phyloP scores from a whole-genome alignment of 2,797 vertebrate genomes.

The Melanitta fusca region DNA sequence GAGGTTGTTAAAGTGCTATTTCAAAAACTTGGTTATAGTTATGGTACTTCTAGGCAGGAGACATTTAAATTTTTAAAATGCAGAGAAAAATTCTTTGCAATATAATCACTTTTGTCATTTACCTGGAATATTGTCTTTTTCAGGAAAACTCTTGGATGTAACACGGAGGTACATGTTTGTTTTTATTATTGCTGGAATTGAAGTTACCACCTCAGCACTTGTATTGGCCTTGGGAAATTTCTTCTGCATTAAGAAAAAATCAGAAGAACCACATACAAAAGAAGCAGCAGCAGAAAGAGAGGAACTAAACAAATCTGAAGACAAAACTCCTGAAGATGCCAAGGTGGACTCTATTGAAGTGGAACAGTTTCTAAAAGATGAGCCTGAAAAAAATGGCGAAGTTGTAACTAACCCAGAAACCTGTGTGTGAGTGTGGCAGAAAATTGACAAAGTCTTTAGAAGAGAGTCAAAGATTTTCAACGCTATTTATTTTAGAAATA shows the following conservation, averaged over 20 bases:
- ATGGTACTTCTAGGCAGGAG: not conserved
- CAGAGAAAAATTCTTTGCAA: not conserved
- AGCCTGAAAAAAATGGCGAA: slow-evolving; percentile 79
- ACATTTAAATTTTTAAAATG: not conserved
- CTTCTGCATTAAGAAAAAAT: slow-evolving; percentile 84
- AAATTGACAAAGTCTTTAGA: not conserved
- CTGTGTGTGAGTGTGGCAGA: slow-evolving; percentile 74
- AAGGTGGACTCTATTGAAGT: slow-evolving; percentile 76
- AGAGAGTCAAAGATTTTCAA: slow-evolving; percentile 42
- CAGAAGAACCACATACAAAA: slow-evolving; percentile 67
- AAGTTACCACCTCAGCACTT: slow-evolving; percentile 87
- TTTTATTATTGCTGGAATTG: slow-evolving; percentile 90
- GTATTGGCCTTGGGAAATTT: slow-evolving; percentile 87
- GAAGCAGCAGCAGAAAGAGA: slow-evolving; percentile 77
- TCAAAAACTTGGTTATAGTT: not conserved
- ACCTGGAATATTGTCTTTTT: slow-evolving; percentile 17
- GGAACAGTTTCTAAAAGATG: slow-evolving; percentile 78
- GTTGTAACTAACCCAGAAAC: slow-evolving; percentile 81
- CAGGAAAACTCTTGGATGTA: slow-evolving; percentile 88
- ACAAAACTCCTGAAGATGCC: slow-evolving; percentile 32
- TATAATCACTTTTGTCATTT: not conserved
- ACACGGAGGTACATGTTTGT: slow-evolving; percentile 89
- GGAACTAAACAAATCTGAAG: slow-evolving; percentile 73
- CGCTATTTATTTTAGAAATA: slow-evolving; percentile 79
- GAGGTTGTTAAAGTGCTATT: not conserved